A percentile compares a stretch with the other conserved stretches of the same genome.
Conservation (phyloP, 2,113 vertebrate genomes). For the Lepus americanus region DNA sequence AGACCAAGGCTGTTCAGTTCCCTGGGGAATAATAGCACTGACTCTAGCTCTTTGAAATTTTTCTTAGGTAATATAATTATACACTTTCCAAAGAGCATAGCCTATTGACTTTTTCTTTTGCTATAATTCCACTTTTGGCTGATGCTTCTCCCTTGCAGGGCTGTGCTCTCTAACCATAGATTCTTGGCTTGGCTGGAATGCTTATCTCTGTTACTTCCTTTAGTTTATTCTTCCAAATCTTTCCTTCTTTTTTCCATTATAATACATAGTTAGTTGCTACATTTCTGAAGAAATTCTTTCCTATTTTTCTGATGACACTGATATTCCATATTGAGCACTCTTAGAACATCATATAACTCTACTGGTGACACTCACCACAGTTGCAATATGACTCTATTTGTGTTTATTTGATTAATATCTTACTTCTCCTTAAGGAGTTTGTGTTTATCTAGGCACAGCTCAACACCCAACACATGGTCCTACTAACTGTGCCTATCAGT, state of each 20-base stretch:
- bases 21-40: neutral
- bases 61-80: neutral
- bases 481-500: too few relatives aligned
- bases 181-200: neutral
- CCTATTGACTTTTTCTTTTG: neutral
- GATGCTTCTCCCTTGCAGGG: neutral
- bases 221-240: neutral
- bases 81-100: neutral
- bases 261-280: neutral
- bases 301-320: neutral
- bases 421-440: neutral
- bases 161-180: neutral
- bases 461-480: neutral
- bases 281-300: neutral
- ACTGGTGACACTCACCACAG: neutral
- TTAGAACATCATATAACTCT: neutral
- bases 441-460: neutral
- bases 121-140: neutral
- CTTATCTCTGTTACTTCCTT: neutral
- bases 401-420: neutral
- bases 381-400: neutral
- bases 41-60: neutral
- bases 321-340: neutral
- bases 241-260: neutral
- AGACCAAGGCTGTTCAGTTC: neutral